These are phyloP conservation scores for Aphelinus certus DNA, from an alignment of 1,140 invertebrate genomes.

Conservation along the genomic window DNA sequence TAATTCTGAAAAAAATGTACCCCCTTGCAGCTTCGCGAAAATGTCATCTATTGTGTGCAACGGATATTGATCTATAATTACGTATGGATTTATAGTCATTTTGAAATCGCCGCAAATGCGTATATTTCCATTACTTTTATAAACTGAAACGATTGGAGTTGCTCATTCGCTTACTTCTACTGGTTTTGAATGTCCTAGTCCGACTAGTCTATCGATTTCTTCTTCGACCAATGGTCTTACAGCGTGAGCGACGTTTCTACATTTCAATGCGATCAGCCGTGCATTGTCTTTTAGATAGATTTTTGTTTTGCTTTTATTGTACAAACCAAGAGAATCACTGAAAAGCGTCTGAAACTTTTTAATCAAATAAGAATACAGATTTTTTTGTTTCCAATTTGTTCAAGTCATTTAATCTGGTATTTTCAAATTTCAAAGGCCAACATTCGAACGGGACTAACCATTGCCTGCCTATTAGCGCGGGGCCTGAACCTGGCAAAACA, in stretches of 20 bases:
- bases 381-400: too few relatives aligned
- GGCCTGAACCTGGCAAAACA: too few relatives aligned
- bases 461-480: too few relatives aligned
- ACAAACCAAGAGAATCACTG: not conserved
- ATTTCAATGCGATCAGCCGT: not conserved
- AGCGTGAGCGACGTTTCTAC: slow-evolving; percentile 32
- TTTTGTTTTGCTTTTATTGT: not conserved
- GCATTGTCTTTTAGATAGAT: not conserved
- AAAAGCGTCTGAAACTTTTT: not conserved
- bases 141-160: too few relatives aligned
- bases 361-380: not conserved
- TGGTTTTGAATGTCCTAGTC: slow-evolving; percentile 27
- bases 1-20: slow-evolving; percentile 10
- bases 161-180: slow-evolving; percentile 9
- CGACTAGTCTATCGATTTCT: slow-evolving; percentile 40
- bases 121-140: slow-evolving; percentile 26
- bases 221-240: slow-evolving; percentile 30
- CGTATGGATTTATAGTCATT: too few relatives aligned
- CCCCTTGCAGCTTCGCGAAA: slow-evolving; percentile 19
- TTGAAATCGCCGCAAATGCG: slow-evolving; percentile 40
- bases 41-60: slow-evolving; percentile 29
- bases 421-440: slow-evolving; percentile 25
- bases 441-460: not conserved
- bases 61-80: too few relatives aligned
- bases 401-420: slow-evolving; percentile 21